Base-by-base conservation (phyloP, 1,140 invertebrate genomes). In the Oreohelix idahoensis region DNA sequence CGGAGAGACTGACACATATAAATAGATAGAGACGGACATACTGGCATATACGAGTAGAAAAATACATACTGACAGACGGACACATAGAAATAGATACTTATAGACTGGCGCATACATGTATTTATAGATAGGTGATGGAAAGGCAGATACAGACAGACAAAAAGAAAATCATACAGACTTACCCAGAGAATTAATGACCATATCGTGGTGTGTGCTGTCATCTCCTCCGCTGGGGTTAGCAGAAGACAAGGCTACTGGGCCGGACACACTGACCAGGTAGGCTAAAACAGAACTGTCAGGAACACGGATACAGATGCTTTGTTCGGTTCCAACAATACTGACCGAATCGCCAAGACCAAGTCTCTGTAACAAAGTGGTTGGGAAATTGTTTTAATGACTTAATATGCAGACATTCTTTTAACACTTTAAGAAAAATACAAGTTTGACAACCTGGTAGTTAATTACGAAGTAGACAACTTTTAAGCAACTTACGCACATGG, bases 151-250 rank as follows among this genome's bases (percentile, higher is more conserved):
- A 58, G 53, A 58, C 10, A 58, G 53, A 58, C 10, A 58, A 20
- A 58, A 2, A 58, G 71, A 49, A 11, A 58, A 45, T n/a, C 20
- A 49, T 10, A 77, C 32, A 10, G 23, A 58, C 88, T 45, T 66
- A 89, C 89, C 89, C 26, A 89, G 80, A 20, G 84, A 79, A 42
- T 85, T 79, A 42, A 89, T 79, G 26, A 89, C 87, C 84, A 86
- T 88, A 69, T 85, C 84, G 77, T 89, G 89, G 78, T 89, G 89
- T 20, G 86, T 86, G 81, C 88, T 89, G 82, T 89, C 89, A 5
- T 86, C 85, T 66, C 86, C 89, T 0, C 89, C 89, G 53, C 89
- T 89, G 4, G 86, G 84, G 79, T 89, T 89, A 76, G 87, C 89
- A 5, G 89, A 89, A 0, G 87, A 89, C 29, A 89, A 39, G 63